Evolutionary conservation across 1,140 invertebrate species (phyloP), one percentile per base, ranked within the genome.

Genomic region (Lasioglossum baleicum): DNA sequence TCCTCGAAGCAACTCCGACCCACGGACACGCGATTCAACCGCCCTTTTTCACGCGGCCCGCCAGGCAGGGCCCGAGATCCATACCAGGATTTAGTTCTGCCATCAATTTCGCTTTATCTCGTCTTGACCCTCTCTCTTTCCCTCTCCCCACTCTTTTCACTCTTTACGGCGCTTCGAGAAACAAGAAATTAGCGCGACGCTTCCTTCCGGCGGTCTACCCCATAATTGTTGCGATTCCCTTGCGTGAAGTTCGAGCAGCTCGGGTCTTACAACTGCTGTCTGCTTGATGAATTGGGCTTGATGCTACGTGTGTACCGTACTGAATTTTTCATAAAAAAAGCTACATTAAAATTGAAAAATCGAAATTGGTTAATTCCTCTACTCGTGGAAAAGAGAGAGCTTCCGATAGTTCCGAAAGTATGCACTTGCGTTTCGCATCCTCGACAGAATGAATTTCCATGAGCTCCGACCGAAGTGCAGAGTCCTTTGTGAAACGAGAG

Each of bases 61-160:
- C 11, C 44, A 58, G 42, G 66, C 56, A 63, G 20, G 22, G 31
- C 13, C 40, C n/a, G 17, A 72, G 76, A 73, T 73, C 13, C 35
- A 15, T 58, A 48, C 61, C n/a, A 63, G 76, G 76, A 79, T 73
- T 79, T 73, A 79, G 76, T 69, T 79, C 76, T 56, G 61, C 61
- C 70, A 73, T 79, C 72, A 79, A 79, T 73, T 79, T 58, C n/a
- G 35, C 53, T 70, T 75, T 78, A 70, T 83, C 72, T 75, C 68
- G n/a, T 68, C 63, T 81, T 76, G 60, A 70, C 76, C 74, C 78
- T 48, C 11, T 0, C 44, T 31, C 70, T 44, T 42, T 13, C 60
- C 48, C 17, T 64, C 56, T 51, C 15, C 53, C 48, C 42, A 51
- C 48, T 11, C 66, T 68, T 80, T 74, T 80, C 67, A 68, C 72